phyloP scores from a whole-genome alignment of 2,113 vertebrate species.

The Erythrolamprus reginae region DNA sequence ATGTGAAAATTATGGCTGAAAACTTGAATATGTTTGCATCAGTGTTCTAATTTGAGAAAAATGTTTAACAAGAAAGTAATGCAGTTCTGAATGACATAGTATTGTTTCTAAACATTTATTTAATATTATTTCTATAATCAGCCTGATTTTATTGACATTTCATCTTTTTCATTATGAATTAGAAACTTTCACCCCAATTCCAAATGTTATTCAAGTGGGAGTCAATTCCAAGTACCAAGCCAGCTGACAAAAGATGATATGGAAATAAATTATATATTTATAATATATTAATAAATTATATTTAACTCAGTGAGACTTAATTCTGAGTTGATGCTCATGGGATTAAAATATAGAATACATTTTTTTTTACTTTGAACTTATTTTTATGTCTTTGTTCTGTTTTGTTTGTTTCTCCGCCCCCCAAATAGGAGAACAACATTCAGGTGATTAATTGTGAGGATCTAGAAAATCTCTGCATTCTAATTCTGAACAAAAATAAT shows the following conservation, averaged over 20 bases:
- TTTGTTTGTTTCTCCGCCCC: not conserved
- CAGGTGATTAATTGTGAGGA: slow-evolving; percentile 78
- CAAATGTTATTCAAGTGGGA: not conserved
- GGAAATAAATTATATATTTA: not conserved
- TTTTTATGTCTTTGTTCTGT: slow-evolving; percentile 15
- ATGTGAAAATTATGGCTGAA: not conserved
- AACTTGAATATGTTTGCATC: not conserved
- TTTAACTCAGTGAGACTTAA: not conserved
- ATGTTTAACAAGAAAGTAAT: not conserved
- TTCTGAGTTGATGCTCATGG: not conserved
- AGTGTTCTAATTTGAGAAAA: not conserved
- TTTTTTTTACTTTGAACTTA: not conserved
- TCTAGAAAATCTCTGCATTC: slow-evolving; percentile 74
- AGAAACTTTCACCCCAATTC: not conserved
- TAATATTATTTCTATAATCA: not conserved
- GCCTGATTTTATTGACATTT: not conserved
- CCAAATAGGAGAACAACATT: slow-evolving; percentile 83
- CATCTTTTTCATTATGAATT: not conserved
- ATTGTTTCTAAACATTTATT: not conserved
- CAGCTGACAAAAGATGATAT: not conserved
- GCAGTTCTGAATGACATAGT: not conserved
- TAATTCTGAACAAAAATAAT: slow-evolving; percentile 79
- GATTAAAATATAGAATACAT: not conserved
- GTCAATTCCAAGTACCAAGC: not conserved
- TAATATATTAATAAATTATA: not conserved